Conservation (phyloP, 1,140 invertebrate species). For the Trichogramma pretiosum region DNA sequence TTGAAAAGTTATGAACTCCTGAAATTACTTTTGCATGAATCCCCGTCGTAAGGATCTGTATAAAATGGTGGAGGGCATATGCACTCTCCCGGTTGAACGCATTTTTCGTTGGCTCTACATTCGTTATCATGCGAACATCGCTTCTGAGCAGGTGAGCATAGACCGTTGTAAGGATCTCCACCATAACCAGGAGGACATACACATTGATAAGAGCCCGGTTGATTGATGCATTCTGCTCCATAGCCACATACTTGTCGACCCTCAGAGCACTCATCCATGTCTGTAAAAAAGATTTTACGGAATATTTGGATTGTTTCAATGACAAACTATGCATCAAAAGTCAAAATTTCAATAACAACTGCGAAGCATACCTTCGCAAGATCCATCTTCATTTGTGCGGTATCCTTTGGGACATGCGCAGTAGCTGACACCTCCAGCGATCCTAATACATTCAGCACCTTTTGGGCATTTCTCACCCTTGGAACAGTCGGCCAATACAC, state of each 20-base stretch:
- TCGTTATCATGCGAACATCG: constrained; percentile 72
- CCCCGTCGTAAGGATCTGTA: constrained; percentile 66
- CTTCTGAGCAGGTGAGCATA: constrained; percentile 71
- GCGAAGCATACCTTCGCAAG: constrained; percentile 57
- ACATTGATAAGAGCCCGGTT: constrained; percentile 68
- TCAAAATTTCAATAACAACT: neutral
- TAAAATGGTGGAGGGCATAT: constrained; percentile 82
- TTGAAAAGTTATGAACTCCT: neutral
- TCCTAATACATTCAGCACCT: constrained; percentile 79
- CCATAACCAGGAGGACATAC: constrained; percentile 69
- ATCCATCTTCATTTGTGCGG: constrained; percentile 61
- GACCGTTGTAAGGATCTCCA: constrained; percentile 50
- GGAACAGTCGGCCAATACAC: constrained; percentile 74
- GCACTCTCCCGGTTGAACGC: constrained; percentile 81
- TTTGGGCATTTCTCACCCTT: constrained; percentile 66
- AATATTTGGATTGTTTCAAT: neutral
- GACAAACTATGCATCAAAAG: neutral
- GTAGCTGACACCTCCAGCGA: constrained; percentile 81
- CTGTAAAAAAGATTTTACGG: constrained; percentile 37
- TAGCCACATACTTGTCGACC: constrained; percentile 69
- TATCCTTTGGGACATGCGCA: constrained; percentile 80
- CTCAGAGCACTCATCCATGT: constrained; percentile 76
- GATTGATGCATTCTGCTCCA: constrained; percentile 77
- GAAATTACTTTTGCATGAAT: constrained; percentile 68
- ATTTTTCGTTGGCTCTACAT: constrained; percentile 79